Evolutionary conservation across 2,888 invertebrate species (phyloP), one percentile per base, ranked within the genome.

Genomic region (Amiota minor): DNA sequence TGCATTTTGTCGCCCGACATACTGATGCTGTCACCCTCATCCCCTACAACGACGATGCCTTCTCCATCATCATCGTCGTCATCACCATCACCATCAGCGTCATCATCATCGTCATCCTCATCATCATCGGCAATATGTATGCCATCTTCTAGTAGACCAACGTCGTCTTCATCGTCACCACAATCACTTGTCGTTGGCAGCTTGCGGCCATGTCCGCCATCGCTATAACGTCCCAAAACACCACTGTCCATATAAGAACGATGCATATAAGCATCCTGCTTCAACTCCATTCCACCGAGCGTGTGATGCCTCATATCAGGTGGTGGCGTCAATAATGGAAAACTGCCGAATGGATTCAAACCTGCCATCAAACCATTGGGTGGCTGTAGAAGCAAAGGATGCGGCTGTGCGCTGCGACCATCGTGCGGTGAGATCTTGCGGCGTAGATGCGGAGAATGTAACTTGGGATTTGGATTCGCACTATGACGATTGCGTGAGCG

Each of bases 381-480:
- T 0, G 95, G 94, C 70, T 96, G 94, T 76, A 96, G 91, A 2
- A 96, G 91, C 61, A 96, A 91, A 11, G 95, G 93, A 88, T 96
- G 96, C 1, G 96, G 93, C 91, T 96, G 96, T 3, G 97, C 93
- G 75, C 96, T 96, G 80, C 97, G 92, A 0, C 97, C 97, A 82
- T 97, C 97, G 84, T 97, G 97, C 0, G 97, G 97, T 20, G 97
- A 97, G 82, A 97, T 97, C 91, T 98, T 98, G 81, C 98, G 91
- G 75, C 98, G 92, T 80, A 98, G 91, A 89, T 98, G 98, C 1
- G 98, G 98, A 73, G 98, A 97, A 90, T 99, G 99, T 18, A 99
- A 91, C 89, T 99, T 99, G 0, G 99, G 99, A 90, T 99, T 99
- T 0, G 98, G 98, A 90, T 99, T 99, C 11, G 98, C 98, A 89